A percentile compares a stretch with the other conserved stretches of the same genome.
phyloP scores from a whole-genome alignment of 1,140 invertebrate species.

The Drosophila equinoxialis region DNA sequence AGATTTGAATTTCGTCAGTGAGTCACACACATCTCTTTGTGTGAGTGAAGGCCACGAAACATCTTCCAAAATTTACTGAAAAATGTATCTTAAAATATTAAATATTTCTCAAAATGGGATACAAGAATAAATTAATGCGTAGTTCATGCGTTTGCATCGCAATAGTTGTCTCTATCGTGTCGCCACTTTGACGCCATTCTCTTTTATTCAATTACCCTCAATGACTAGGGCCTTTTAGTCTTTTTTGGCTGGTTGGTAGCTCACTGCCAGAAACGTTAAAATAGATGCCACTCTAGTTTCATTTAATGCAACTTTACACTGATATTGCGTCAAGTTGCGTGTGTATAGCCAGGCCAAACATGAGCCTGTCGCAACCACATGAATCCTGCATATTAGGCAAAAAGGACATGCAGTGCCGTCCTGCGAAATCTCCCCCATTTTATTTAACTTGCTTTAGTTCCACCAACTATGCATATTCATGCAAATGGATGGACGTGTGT shows the following conservation, averaged over 20 bases:
- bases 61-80: too few species aligned
- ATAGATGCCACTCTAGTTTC: background rate
- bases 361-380: background rate
- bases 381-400: background rate
- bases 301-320: constrained; percentile 10
- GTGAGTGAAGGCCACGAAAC: too few species aligned
- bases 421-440: background rate
- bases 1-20: background rate
- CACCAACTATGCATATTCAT: too few species aligned
- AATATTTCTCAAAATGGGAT: background rate
- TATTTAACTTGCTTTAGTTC: constrained; percentile 19
- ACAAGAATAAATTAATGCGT: background rate
- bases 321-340: constrained; percentile 7
- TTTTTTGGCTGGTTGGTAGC: background rate
- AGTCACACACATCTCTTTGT: background rate
- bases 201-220: constrained; percentile 3
- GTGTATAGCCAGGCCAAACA: background rate
- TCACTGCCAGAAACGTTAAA: background rate
- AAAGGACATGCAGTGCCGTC: background rate
- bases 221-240: background rate
- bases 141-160: background rate
- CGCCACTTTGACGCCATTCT: background rate
- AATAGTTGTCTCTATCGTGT: background rate
- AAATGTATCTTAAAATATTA: background rate
- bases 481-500: background rate